Conservation (phyloP, 2,888 invertebrate genomes). For the Rhingia campestris region DNA sequence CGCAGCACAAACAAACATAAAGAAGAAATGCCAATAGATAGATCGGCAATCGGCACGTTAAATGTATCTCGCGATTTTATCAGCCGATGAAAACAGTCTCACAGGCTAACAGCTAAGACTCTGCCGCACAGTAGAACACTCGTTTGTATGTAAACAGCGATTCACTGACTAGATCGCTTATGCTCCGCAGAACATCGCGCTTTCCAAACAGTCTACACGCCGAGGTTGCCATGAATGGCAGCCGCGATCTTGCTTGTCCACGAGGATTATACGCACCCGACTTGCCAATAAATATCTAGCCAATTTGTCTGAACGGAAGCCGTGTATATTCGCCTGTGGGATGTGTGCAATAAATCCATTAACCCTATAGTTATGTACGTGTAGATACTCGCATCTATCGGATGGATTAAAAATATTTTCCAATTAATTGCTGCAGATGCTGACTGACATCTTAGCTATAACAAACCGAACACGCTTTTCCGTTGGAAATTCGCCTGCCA, state of each 20-base stretch:
- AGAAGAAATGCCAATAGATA: background rate
- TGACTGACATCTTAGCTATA: constrained; percentile 60
- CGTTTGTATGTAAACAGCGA: constrained; percentile 49
- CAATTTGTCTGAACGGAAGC: constrained; percentile 49
- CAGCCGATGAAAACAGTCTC: constrained; percentile 46
- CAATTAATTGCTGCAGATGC: constrained; percentile 62
- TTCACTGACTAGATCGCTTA: constrained; percentile 48
- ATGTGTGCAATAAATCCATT: constrained; percentile 45
- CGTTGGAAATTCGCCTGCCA: constrained; percentile 45
- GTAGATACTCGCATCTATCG: constrained; percentile 22
- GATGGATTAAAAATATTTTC: constrained; percentile 48
- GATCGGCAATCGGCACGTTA: constrained; percentile 4
- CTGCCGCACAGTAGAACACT: constrained; percentile 21
- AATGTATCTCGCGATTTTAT: constrained; percentile 62
- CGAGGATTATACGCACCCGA: constrained; percentile 40
- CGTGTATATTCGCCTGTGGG: constrained; percentile 17
- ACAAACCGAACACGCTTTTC: constrained; percentile 58
- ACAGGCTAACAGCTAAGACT: constrained; percentile 19
- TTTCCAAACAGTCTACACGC: constrained; percentile 58
- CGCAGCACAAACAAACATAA: constrained; percentile 11
- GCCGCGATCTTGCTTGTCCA: constrained; percentile 57
- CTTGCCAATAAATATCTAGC: constrained; percentile 47
- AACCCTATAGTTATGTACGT: background rate
- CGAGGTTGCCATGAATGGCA: constrained; percentile 64
- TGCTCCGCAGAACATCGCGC: constrained; percentile 54